These are phyloP conservation scores for Tapera naevia DNA, from an alignment of 2,797 vertebrate genomes.

Conservation along the genomic window DNA sequence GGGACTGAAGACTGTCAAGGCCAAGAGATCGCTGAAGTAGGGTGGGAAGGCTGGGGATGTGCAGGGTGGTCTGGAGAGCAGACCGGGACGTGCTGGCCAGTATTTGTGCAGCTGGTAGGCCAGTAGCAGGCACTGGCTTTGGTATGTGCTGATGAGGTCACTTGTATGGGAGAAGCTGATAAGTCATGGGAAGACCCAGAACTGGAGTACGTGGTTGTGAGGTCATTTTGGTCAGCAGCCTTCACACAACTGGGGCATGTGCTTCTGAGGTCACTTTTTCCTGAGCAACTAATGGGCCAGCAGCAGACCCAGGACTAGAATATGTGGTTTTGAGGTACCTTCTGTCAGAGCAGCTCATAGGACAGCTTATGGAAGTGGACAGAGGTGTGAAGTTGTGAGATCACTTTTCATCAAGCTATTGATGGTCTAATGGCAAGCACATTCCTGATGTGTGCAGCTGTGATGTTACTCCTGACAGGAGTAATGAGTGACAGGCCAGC, in stretches of 20 bases:
- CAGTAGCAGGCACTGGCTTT: neutral
- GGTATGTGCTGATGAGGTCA: neutral
- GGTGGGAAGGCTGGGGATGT: neutral
- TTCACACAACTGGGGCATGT: accelerated
- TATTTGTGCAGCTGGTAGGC: neutral
- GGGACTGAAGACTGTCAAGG: neutral
- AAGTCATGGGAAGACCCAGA: neutral
- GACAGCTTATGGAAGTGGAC: neutral
- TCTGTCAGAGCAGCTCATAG: neutral
- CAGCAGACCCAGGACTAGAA: neutral
- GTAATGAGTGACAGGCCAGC: neutral
- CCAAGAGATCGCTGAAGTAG: neutral
- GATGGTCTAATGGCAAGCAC: neutral
- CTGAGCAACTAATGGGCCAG: neutral
- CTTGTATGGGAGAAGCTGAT: neutral
- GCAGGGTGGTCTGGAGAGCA: neutral
- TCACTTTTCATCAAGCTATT: neutral
- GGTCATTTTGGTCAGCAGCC: neutral
- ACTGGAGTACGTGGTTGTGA: neutral
- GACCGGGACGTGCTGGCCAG: neutral
- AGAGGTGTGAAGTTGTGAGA: neutral
- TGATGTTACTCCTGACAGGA: neutral
- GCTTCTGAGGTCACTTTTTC: neutral
- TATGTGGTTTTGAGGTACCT: neutral
- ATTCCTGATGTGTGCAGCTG: neutral